These are phyloP conservation scores for Gastracanthus pulcherrimus DNA, from an alignment of 2,888 invertebrate species.

Conservation along the genomic window DNA sequence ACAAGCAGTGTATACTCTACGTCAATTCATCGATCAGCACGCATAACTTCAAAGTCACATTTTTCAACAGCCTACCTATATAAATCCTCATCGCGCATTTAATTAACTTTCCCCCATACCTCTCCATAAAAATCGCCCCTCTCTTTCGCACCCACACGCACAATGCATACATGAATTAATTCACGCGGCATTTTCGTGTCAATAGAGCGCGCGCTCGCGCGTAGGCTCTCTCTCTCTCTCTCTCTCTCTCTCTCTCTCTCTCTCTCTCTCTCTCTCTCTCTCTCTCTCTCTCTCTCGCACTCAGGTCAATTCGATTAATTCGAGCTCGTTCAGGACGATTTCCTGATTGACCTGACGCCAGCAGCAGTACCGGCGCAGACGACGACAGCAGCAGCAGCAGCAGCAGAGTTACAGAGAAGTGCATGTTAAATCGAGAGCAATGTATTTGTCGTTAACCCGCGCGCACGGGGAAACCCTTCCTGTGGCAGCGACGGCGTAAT, in stretches of 20 bases:
- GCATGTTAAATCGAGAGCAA: conserved; percentile 48
- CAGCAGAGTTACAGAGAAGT: neutral
- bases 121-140: neutral
- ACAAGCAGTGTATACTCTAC: too few species aligned
- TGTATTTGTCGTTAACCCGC: conserved; percentile 13
- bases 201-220: conserved; percentile 10
- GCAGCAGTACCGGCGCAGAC: conserved; percentile 16
- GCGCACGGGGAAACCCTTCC: neutral
- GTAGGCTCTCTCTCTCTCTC: neutral
- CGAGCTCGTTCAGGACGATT: conserved; percentile 48
- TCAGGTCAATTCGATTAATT: conserved; percentile 54
- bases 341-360: conserved; percentile 53
- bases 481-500: too few species aligned
- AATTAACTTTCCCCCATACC: neutral
- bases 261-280: too few species aligned
- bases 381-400: too few species aligned
- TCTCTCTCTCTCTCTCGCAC: too few species aligned
- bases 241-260: neutral
- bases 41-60: too few species aligned
- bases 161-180: neutral
- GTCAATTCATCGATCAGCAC: too few species aligned
- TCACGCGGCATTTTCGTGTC: conserved; percentile 19
- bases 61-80: too few species aligned
- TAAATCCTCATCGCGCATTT: neutral
- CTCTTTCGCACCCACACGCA: neutral